Base-by-base conservation (phyloP, 2,888 invertebrate genomes). In the Chymomyza amoena region DNA sequence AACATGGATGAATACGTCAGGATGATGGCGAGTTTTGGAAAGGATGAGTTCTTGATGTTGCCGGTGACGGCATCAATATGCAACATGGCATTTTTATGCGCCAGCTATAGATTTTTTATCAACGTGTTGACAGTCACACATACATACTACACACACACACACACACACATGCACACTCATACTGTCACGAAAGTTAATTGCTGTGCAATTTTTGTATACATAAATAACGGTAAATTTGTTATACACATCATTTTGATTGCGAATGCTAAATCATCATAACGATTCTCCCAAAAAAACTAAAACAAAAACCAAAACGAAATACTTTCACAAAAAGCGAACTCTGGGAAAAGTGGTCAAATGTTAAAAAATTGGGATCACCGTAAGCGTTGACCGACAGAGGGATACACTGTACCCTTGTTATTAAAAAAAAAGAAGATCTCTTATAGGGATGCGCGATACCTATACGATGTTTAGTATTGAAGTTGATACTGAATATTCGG, bases 201-300 rank as follows among this genome's bases (percentile, higher is more conserved):
- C 87, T 85, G 85, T 84, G 85, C 85, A 87, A 85, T 87, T 85
- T 87, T 85, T 87, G 80, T 78, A 79, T 86, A 78, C 80, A 87
- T 86, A 87, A 86, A 86, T 86, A 86, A 87, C 81, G 81, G 83
- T 83, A 85, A 84, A 86, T 86, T 87, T 87, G 85, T 81, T 86
- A 87, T 85, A 81, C 87, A 85, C 87, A 86, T 83, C 85, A 83
- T 77, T 87, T 85, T 86, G 85, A 87, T 87, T 87, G 83, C 85
- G 66, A 75, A 72, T 72, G 87, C 85, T 83, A 86, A 87, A 87
- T 87, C 85, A 87, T 83, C 85, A 70, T 65, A 64, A 52, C 15
- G 20, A 61, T 15, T 36, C 1, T 20, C 10, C 20, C 20, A 25
- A 20, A 57, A 57, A 57, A n/a, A n/a, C n/a, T n/a, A n/a, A n/a